Base-by-base conservation (phyloP, 2,888 invertebrate genomes). In the Stomorhina lunata region DNA sequence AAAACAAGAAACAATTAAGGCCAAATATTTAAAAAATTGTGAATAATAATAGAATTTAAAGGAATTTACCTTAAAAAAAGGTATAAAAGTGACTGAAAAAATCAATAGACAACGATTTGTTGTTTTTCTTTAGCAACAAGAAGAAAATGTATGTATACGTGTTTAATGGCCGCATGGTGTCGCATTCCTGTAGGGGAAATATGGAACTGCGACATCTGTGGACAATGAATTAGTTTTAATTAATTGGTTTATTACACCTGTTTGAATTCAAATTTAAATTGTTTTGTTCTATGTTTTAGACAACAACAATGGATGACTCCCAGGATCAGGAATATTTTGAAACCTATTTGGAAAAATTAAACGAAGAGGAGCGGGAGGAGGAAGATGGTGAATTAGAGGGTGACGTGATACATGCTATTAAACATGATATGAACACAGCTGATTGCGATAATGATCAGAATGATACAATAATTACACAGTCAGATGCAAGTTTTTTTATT, bases 291-390 rank as follows among this genome's bases (percentile, higher is more conserved):
- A 12, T 22, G 10, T 63, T 34, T 55, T 5, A 75, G 69, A 0
- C 20, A 65, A 43, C 17, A 2, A 71, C 43, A 25, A 71, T 72
- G 73, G 10, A 61, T 1, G 20, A 25, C 9, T 9, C 50, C 20
- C 63, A 76, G 1, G 86, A 89, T 37, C 66, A 85, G 0, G 90
- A 90, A 50, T 92, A 92, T 86, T 94, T 97, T 84, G 96, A 96
- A 88, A 94, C 95, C 55, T 97, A 96, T 88, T 92, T 97, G 84
- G 95, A 95, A 80, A 95, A 95, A 17, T 96, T 96, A 88, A 95
- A 96, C 87, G 96, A 96, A 88, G 96, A 96, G 90, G 95, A 96
- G 84, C 94, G 94, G 85, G 93, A 93, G 27, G 92, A 92, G 76
- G 93, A 93, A 86, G 76, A 69, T 25, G 25, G 22, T 17, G 77